Evolutionary conservation across 2,113 vertebrate species (phyloP), one percentile per base, ranked within the genome.

Genomic region (Boleophthalmus pectinirostris): DNA sequence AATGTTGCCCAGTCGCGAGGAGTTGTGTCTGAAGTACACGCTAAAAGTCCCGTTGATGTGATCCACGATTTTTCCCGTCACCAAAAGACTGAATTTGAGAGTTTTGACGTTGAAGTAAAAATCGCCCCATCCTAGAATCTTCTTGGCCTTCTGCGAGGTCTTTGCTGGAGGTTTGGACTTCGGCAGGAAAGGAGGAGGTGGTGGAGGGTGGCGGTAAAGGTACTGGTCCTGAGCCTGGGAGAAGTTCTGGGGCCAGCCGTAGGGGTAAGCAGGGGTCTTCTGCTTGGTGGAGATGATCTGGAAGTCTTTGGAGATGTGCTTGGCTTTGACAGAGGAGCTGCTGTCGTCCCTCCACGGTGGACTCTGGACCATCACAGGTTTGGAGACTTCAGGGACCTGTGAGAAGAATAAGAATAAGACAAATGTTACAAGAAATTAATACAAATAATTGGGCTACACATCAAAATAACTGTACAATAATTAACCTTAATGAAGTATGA

Each of bases 21-120:
- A 94, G 70, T 94, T 94, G 82, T 94, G 93, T 2, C 93, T 90
- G 86, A 94, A 94, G 82, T 94, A 93, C 68, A 94, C 92, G 0
- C 93, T 92, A 77, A 94, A 94, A 0, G 93, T 93, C 2, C 93
- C 93, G 2, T 94, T 94, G 78, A 93, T 91, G 54, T 94, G 93
- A 79, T 94, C 93, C 2, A 94, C 93, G 0, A 94, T 93, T 57
- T 94, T 94, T 6, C 93, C 93, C 0, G 92, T 94, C 80, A 94
- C 92, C 70, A 93, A 78, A 15, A 94, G 92, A 81, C 92, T 94
- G 60, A 94, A 91, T 74, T 94, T 94, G 49, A 92, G 20, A 0
- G 92, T 94, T 78, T 92, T 93, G 23, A 94, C 92, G 0, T 93
- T 93, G 70, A 93, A 92, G 75, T 93, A 92, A 70, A 94, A 94